Base-by-base conservation (phyloP, 1,140 invertebrate genomes). In the Bathynomus jamesi region DNA sequence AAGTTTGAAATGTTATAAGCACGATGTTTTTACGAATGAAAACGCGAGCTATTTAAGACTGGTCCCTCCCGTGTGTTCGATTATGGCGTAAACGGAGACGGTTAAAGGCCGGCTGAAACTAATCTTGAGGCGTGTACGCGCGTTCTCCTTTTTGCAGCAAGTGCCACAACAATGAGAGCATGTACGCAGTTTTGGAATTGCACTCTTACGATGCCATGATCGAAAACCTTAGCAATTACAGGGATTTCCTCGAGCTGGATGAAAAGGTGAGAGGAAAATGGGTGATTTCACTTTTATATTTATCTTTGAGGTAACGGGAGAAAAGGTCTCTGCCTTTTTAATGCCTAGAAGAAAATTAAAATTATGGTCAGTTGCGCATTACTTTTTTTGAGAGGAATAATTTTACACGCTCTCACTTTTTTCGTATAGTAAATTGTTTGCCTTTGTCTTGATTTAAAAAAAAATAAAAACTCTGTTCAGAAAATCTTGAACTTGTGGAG, bases 111-210 rank as follows among this genome's bases (percentile, higher is more conserved):
- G n/a, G n/a, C n/a, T n/a, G 46, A 53, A 53, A 53, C 21, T 53
- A 53, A 53, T 53, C 46, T 21, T 24, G 7, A 10, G 7, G 5
- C 11, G 7, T 10, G 11, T 10, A 63, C 7, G 21, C 21, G 7
- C 11, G 5, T 10, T 31, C 32, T 32, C 65, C 0, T 29, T 28
- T 24, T 46, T 66, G 30, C 78, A 83, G 82, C 29, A 76, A 79
- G 8, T 95, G 93, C 80, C 87, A 91, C 79, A 79, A 79, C 13
- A 93, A 95, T 81, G 78, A 86, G 71, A 89, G 89, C 3, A 82
- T 93, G 5, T 94, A 92, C 80, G 82, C 69, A 74, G 85, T 87
- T 7, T 80, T 92, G 28, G 82, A 86, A 60, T 71, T 88, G 28
- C 80, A 87, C 17, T 81, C 85, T 61, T 73, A 70, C 1, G 71